Conservation (phyloP, 2,113 vertebrate species). For the Thinocorus orbignyianus region DNA sequence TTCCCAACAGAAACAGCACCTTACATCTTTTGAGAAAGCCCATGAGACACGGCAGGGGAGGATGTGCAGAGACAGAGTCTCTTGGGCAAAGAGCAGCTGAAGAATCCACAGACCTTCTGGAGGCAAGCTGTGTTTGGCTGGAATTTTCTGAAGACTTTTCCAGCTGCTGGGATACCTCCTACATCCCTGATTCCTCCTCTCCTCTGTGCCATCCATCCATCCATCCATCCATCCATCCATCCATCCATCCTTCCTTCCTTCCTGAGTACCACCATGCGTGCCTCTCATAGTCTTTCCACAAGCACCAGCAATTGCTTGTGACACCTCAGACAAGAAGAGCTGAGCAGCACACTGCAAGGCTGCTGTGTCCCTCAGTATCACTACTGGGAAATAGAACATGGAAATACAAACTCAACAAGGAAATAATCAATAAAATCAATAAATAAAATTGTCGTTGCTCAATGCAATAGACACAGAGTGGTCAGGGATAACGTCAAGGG, state of each 20-base stretch:
- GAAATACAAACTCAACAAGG: background rate
- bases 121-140: background rate
- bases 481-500: background rate
- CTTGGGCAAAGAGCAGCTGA: background rate
- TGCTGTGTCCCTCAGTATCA: background rate
- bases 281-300: background rate
- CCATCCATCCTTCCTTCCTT: background rate
- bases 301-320: background rate
- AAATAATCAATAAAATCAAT: background rate
- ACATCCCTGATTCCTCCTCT: accelerated
- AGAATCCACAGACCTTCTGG: background rate
- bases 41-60: background rate
- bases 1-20: background rate
- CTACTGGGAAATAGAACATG: background rate
- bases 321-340: background rate
- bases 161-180: background rate
- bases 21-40: background rate
- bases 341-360: background rate
- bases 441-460: background rate
- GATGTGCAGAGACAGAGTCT: background rate
- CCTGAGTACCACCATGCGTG: accelerated
- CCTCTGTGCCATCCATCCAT: background rate
- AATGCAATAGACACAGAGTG: background rate
- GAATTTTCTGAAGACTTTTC: background rate
- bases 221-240: background rate